Conservation (phyloP, 2,113 vertebrate species). For the Dasyurus viverrinus region DNA sequence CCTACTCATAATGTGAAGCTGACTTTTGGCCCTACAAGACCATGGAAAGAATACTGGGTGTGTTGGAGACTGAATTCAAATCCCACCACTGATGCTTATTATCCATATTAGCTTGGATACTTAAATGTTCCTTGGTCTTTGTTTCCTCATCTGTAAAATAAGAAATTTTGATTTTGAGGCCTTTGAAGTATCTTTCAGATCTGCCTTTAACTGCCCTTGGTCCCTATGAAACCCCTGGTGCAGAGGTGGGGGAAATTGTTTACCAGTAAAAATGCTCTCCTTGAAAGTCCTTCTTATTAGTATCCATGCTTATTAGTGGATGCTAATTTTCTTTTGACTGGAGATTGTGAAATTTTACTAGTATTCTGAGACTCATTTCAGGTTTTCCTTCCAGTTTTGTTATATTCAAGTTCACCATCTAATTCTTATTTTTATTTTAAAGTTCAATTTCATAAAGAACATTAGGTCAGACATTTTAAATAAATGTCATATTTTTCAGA, state of each 20-base stretch:
- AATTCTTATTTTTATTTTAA: conserved; percentile 34
- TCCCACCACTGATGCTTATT: background rate
- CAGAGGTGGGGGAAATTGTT: background rate
- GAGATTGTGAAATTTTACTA: conserved; percentile 1
- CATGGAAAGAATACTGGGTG: background rate
- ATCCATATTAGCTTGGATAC: background rate
- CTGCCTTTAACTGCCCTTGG: background rate
- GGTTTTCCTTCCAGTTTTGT: background rate
- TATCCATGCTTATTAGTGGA: conserved; percentile 15
- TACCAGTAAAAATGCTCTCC: background rate
- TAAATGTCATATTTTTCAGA: conserved; percentile 11
- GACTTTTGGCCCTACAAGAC: background rate
- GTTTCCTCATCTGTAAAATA: background rate
- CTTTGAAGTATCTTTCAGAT: background rate
- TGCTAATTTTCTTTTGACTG: conserved; percentile 41
- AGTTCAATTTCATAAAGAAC: background rate
- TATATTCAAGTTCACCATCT: background rate
- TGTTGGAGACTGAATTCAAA: background rate
- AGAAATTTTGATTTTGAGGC: background rate
- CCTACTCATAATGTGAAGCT: background rate
- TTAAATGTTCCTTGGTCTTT: background rate
- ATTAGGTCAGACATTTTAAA: conserved; percentile 23
- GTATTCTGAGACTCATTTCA: background rate
- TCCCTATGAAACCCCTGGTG: background rate
- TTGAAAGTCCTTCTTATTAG: conserved; percentile 15